Base-by-base conservation (phyloP, 2,113 vertebrate species). In the Pristiophorus japonicus region DNA sequence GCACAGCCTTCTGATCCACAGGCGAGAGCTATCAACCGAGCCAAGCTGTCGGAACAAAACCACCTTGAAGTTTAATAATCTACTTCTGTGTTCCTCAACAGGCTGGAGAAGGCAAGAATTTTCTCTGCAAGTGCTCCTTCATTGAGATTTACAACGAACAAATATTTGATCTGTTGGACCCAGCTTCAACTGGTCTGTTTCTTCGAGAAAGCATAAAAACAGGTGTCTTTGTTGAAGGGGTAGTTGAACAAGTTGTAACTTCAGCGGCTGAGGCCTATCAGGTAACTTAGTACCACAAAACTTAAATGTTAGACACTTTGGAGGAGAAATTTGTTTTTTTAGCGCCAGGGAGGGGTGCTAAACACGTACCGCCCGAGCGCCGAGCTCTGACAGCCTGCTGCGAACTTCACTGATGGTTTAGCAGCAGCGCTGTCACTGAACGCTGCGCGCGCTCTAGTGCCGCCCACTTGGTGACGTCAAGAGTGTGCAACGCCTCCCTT, bases 131-230 rank as follows among this genome's bases (percentile, higher is more conserved):
- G 96, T 99, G 99, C 96, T 99, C 99, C 1, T 99, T 99, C 96
- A 99, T 99, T 95, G 99, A 99, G 97, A 99, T 99, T 96, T 99
- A 99, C 97, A 99, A 99, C 0, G 99, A 99, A 95, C 99, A 99
- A 97, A 98, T 99, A 96, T 99, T 98, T 96, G 99, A 99, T 96
- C 97, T 99, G 1, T 96, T 99, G 97, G 99, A 99, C 97, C 98
- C 98, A 0, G 99, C 99, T 5, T 99, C 99, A 0, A 96, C 98
- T 67, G 98, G 98, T 95, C 98, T 99, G 2, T 98, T 99, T 94
- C 97, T 99, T 67, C 97, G 99, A 95, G 99, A 99, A n/a, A 99
- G 99, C 95, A 99, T 99, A 95, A 99, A 98, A 97, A 99, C 98
- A 96, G 99, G 99, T 0, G 97, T 99, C 45, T 99, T 99, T 97